Evolutionary conservation across 2,113 vertebrate species (phyloP), one percentile per base, ranked within the genome.

Genomic region (Numida meleagris): DNA sequence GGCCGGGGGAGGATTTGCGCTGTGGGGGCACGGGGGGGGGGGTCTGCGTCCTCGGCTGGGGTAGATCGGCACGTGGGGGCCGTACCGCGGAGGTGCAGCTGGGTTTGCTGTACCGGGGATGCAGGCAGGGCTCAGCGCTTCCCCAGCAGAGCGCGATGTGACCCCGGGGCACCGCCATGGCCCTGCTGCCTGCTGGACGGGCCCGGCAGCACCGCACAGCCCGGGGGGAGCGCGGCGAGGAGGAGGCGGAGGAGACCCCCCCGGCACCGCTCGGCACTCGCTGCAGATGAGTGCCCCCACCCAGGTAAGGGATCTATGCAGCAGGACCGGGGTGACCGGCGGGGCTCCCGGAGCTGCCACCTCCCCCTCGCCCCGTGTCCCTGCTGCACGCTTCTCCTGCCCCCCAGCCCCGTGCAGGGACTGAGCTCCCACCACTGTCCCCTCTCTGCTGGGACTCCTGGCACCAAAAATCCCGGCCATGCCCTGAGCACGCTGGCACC

Each of bases 131-230:
- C 62, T 27, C 46, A 11, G 38, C 29, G 11, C 19, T 81, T 70
- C 38, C 74, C 68, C 45, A 43, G 76, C 80, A 70, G 68, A 59
- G 88, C 65, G 38, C 71, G 33, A 21, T 89, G 93, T 90, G 88
- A 94, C 24, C 34, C 27, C 40, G 9, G 5, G 45, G 29, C 14
- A 8, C 21, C 74, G 66, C 45, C 68, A 94, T 95, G 96, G 93
- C 80, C 66, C 25, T 29, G 72, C 61, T 16, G 21, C 73, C 15
- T 19, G 29, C 46, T 34, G 31, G 25, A 45, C 57, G 66, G 88
- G 66, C 46, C 74, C 0, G 93, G 88, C 90, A 68, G 46, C 90
- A 1, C 45, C 89, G 43, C 31, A 55, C 87, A 45, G 75, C 59
- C 50, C 76, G 43, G 58, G 51, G 79, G 63, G 34, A 58, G 38